Base-by-base conservation (phyloP, 1,140 invertebrate genomes). In the Philaenus spumarius region DNA sequence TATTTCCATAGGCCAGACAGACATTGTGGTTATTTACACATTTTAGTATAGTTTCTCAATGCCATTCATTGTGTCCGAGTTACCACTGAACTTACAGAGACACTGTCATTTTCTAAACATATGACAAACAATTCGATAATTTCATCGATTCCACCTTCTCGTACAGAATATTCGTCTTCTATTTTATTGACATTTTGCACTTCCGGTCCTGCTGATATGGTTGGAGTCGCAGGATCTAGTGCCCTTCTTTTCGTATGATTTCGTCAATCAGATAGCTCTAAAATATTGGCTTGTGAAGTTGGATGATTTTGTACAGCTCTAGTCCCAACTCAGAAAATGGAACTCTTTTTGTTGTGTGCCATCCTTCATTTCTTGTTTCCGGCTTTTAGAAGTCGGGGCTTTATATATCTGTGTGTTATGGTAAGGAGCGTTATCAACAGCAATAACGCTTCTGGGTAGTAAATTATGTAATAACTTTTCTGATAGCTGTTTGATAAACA, bases 371-470 rank as follows among this genome's bases (percentile, higher is more conserved):
- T 66, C 46, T 17, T 7, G 4, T 17, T 48, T 23, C 15, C 6
- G 17, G 3, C 9, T 22, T 48, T 48, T 48, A 11, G n/a, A n/a
- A n/a, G n/a, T n/a, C n/a, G n/a, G n/a, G n/a, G n/a, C n/a, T n/a
- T n/a, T n/a, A n/a, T n/a, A 14, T 4, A 6, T 11, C 22, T 19
- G 15, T 3, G 12, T 15, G 4, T 62, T 64, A 58, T 72, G 70
- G 46, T 73, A 74, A 1, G 69, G 58, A 14, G 67, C 72, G 57
- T 73, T 72, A 40, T 74, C 71, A 15, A 73, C 64, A 0, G 73
- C 65, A 3, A 72, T 52, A 30, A 72, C 62, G 15, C 48, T 60
- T 26, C 65, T 63, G n/a, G 40, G 19, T 9, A 62, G 64, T 12
- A 74, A 40, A 51, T 71, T 72, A 17, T 69, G 69, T 4, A 72